Base-by-base conservation (phyloP, 2,797 vertebrate genomes). In the Graptemys geographica region DNA sequence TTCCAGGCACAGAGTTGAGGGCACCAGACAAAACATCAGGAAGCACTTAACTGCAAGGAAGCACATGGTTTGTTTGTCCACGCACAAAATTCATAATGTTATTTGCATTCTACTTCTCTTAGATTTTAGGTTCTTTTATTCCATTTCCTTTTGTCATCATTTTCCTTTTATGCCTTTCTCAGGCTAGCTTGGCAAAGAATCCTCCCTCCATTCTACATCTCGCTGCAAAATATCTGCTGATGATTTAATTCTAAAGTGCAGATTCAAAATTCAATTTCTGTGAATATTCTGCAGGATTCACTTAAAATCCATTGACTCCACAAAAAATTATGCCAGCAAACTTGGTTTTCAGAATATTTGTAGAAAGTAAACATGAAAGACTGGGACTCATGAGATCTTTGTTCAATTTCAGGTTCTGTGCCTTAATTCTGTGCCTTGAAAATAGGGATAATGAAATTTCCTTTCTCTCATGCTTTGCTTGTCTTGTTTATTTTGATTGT, bases 361-460 rank as follows among this genome's bases (percentile, higher is more conserved):
- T 92, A 80, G 84, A 72, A 78, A 93, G 90, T 92, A 88, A 62
- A 23, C 23, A 83, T 79, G 21, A 49, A 62, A 62, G 52, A 47
- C 21, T 55, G 57, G 89, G 62, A 7, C 5, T 44, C 12, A 7
- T 84, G 69, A 69, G 10, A 21, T 2, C 51, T 97, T 79, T 91
- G 86, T 94, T 97, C 88, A 92, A 84, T 88, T 89, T 91, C 93
- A 89, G 59, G 82, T 87, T 97, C 85, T 83, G 92, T 91, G 84
- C 92, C 90, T 94, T 80, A 94, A 53, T 95, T 96, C 95, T 92
- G 27, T 10, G 25, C 49, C 59, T 85, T 85, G 78, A 62, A 96
- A 84, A 15, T 76, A 9, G 94, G 79, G 94, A 95, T 96, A 96
- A 88, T 85, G 91, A 86, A 23, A 23, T 87, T 95, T 93, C 88